phyloP scores from a whole-genome alignment of 2,888 invertebrate species.

The Spatulosminthurus flaviceps region DNA sequence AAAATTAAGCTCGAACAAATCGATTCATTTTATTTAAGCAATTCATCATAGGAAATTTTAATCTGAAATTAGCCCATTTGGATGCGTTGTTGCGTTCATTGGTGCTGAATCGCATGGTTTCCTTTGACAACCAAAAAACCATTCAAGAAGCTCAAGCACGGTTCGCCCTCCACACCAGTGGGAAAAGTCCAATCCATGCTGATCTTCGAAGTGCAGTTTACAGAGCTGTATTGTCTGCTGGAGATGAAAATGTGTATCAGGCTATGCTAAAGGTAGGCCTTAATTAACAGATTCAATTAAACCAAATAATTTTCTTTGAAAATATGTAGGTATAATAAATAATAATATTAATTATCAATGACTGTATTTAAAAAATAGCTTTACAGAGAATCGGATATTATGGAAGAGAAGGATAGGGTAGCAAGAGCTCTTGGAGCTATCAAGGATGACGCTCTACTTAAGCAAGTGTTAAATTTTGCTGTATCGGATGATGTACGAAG shows the following conservation, averaged over 20 bases:
- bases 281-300: too few species aligned
- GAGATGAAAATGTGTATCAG: conserved; percentile 76
- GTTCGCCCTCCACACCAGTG: conserved; percentile 73
- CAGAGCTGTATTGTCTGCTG: conserved; percentile 80
- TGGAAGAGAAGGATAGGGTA: conserved; percentile 93
- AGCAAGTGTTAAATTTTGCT: conserved; percentile 81
- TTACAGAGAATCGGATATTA: conserved; percentile 85
- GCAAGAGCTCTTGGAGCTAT: conserved; percentile 84
- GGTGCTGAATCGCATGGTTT: conserved; percentile 82
- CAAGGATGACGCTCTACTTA: conserved; percentile 75
- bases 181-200: conserved; percentile 76
- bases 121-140: conserved; percentile 74
- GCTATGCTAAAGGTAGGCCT: conserved; percentile 75
- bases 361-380: conserved; percentile 67
- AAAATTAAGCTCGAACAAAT: too few species aligned
- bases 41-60: too few species aligned
- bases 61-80: conserved; percentile 77
- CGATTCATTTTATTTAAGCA: too few species aligned
- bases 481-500: conserved; percentile 89
- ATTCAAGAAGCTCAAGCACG: conserved; percentile 80
- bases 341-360: too few species aligned
- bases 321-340: too few species aligned
- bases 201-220: conserved; percentile 89
- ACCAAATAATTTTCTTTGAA: too few species aligned
- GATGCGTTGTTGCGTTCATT: conserved; percentile 86